Base-by-base conservation (phyloP, 2,797 vertebrate species). In the Brachyalestes nurse region DNA sequence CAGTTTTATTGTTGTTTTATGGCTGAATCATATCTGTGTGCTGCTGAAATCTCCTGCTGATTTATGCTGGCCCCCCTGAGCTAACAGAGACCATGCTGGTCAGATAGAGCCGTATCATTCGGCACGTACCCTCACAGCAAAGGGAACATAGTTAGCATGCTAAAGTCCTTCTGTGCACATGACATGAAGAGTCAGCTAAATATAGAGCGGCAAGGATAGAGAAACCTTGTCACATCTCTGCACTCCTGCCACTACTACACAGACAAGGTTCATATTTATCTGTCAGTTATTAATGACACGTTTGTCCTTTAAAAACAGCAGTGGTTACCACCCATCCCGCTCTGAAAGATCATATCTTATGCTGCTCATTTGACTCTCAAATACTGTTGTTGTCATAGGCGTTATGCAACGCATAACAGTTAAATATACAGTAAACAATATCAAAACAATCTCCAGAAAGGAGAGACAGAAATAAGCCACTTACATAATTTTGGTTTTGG, bases 1-100 rank as follows among this genome's bases (percentile, higher is more conserved):
- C 45, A 64, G 66, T n/a, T 72, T 61, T 55, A n/a, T 58, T 55
- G 65, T 80, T 87, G 84, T 88, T 90, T 84, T 77, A 84, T 64
- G 72, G 38, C 81, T 81, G 67, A 86, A 83, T 86, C 70, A 82
- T 67, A 87, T 66, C 72, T 47, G 69, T 76, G 74, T 64, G 82
- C 76, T 38, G 5, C 53, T 69, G 51, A 77, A 78, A 76, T 69
- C 64, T 60, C 38, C 61, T 69, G 51, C 62, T 81, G 82, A 86
- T 90, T 87, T 86, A 83, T 69, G 76, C 67, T 77, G 57, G 66
- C 61, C 70, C 84, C 16, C 78, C 67, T 80, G 28, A 45, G 51
- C 62, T 79, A 60, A 80, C 62, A 78, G 71, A 79, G 80, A 76
- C 79, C 77, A 60, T 70, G 58, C 12, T 75, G 23, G 58, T 49